These are phyloP conservation scores for Tridacna gigas DNA, from an alignment of 2,888 invertebrate species.

Conservation along the genomic window DNA sequence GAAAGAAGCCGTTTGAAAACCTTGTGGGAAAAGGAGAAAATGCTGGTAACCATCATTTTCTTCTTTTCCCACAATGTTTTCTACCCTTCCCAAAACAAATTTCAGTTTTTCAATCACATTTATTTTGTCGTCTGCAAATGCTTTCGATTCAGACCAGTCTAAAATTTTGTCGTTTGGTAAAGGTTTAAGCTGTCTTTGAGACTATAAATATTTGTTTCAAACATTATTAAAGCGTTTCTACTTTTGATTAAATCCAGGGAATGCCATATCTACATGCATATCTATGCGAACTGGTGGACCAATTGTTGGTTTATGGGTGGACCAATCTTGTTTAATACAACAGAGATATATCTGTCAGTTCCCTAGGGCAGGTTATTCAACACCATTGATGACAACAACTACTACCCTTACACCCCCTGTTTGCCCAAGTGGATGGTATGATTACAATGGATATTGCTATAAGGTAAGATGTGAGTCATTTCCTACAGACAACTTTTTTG, in stretches of 20 bases:
- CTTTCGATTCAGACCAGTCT: not conserved
- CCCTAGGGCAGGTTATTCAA: constrained; percentile 67
- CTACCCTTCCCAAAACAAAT: no score
- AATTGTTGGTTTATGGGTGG: constrained; percentile 72
- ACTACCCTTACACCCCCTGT: constrained; percentile 51
- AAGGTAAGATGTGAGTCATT: constrained; percentile 54
- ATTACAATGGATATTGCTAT: constrained; percentile 67
- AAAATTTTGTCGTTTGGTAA: not conserved
- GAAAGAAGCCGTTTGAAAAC: not conserved
- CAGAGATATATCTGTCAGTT: constrained; percentile 73
- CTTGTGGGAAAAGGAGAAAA: not conserved
- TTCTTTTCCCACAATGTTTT: constrained; percentile 9
- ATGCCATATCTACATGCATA: constrained; percentile 71
- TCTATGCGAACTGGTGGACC: constrained; percentile 68
- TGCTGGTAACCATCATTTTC: constrained; percentile 3
- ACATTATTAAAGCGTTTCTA: not conserved
- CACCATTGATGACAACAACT: constrained; percentile 60
- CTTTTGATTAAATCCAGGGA: constrained; percentile 47
- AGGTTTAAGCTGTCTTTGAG: not conserved
- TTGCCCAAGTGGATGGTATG: constrained; percentile 69
- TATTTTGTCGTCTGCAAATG: no score
- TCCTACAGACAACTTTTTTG: no score
- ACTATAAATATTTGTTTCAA: not conserved
- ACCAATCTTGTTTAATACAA: constrained; percentile 57
- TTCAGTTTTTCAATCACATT: no score